Percentiles rank a stretch among this genome's conserved stretches.
Conservation (phyloP, 1,140 invertebrate genomes). For the Ylistrum balloti region DNA sequence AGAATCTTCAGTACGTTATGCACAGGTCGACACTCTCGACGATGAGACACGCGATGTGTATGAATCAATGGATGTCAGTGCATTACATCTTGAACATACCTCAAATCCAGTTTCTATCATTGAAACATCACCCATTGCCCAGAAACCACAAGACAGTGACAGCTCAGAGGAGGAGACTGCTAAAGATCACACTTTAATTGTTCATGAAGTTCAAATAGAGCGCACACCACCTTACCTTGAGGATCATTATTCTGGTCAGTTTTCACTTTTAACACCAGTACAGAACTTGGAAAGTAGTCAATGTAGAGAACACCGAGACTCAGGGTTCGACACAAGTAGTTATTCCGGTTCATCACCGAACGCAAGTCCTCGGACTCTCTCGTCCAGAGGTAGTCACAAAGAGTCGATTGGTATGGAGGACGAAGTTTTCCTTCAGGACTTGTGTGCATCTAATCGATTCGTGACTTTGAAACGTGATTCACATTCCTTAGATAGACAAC, state of each 20-base stretch:
- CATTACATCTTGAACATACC: background rate
- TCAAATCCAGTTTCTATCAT: background rate
- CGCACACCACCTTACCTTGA: background rate
- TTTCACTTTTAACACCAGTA: background rate
- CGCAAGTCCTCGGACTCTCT: background rate
- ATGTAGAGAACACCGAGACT: background rate
- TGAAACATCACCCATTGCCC: background rate
- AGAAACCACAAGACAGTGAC: background rate
- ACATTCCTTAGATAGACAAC: background rate
- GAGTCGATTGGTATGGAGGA: slow-evolving; percentile 12
- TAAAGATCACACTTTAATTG: background rate
- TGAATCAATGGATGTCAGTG: background rate
- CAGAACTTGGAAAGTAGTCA: background rate
- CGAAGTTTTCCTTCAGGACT: background rate
- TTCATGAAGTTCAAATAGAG: slow-evolving; percentile 44
- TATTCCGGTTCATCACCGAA: slow-evolving; percentile 9
- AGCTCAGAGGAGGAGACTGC: slow-evolving; percentile 43
- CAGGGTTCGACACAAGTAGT: background rate
- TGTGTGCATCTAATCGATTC: background rate
- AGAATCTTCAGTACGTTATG: background rate
- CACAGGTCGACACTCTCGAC: background rate
- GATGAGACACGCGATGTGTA: background rate
- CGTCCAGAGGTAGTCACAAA: background rate
- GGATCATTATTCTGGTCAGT: background rate
- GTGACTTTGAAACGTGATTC: background rate